Evolutionary conservation across 2,113 vertebrate species (phyloP).

Genomic region (Pygoscelis antarcticus): DNA sequence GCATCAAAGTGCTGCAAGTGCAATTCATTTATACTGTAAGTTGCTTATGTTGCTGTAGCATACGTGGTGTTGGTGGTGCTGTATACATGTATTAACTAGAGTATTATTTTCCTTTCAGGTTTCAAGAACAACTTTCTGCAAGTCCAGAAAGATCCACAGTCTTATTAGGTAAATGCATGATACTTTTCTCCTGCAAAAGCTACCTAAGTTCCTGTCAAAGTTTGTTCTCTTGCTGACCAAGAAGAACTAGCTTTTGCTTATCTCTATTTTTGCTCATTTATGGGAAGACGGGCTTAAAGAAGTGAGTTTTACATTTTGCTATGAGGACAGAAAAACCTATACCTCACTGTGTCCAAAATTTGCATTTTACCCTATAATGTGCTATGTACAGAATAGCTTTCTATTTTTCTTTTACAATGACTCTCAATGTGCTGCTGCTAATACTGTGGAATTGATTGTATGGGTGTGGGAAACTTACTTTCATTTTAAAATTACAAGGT

Average conservation of each 20-base stretch:
- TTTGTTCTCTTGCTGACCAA: background rate
- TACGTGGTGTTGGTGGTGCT: background rate
- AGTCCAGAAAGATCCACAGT: background rate
- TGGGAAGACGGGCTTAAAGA: background rate
- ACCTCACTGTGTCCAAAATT: background rate
- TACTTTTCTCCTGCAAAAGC: background rate
- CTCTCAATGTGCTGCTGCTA: background rate
- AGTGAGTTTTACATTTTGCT: background rate
- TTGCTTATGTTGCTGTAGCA: background rate
- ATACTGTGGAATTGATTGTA: background rate
- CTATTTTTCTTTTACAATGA: background rate
- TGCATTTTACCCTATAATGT: background rate
- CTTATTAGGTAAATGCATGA: background rate
- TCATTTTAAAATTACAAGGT: background rate
- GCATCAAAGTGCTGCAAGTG: background rate
- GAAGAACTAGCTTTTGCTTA: background rate
- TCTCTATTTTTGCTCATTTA: background rate
- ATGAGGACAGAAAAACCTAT: background rate
- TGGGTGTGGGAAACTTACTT: background rate
- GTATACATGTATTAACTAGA: background rate
- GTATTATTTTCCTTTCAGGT: background rate
- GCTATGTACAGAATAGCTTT: background rate
- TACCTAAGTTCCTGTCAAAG: background rate
- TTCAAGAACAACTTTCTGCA: background rate
- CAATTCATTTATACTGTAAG: background rate